These are phyloP conservation scores for Strigops habroptila DNA, from an alignment of 2,113 vertebrate species.

Conservation along the genomic window DNA sequence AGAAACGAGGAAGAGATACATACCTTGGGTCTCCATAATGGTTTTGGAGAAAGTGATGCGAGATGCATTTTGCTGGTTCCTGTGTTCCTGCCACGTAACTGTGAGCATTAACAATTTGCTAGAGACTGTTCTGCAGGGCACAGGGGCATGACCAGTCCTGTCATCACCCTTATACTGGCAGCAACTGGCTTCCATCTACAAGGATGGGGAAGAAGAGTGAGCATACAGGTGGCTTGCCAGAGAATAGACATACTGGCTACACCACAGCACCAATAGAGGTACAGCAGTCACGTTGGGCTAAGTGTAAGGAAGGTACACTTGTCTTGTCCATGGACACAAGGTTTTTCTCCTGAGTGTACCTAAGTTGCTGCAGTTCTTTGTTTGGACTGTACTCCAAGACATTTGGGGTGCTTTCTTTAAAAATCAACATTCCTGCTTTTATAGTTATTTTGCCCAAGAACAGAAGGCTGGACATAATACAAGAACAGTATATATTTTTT, in stretches of 20 bases:
- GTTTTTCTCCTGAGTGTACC: background rate
- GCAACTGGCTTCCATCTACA: background rate
- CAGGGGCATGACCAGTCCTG: background rate
- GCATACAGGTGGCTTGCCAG: background rate
- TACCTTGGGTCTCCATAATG: background rate
- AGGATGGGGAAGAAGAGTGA: background rate
- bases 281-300: fast-evolving
- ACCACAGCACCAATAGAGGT: too few species aligned
- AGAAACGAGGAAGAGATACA: background rate
- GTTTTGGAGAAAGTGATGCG: background rate
- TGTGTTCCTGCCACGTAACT: background rate
- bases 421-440: background rate
- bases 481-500: background rate
- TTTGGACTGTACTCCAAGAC: background rate
- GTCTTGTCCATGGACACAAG: too few species aligned
- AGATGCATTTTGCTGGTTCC: background rate
- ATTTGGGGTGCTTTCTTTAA: background rate
- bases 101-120: background rate
- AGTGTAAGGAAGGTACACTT: background rate
- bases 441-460: background rate
- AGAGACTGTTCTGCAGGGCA: fast-evolving
- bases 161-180: background rate
- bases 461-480: background rate
- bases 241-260: background rate
- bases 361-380: background rate